Evolutionary conservation across 2,888 invertebrate species (phyloP), one percentile per base, ranked within the genome.

Genomic region (Ernsta delagoae): DNA sequence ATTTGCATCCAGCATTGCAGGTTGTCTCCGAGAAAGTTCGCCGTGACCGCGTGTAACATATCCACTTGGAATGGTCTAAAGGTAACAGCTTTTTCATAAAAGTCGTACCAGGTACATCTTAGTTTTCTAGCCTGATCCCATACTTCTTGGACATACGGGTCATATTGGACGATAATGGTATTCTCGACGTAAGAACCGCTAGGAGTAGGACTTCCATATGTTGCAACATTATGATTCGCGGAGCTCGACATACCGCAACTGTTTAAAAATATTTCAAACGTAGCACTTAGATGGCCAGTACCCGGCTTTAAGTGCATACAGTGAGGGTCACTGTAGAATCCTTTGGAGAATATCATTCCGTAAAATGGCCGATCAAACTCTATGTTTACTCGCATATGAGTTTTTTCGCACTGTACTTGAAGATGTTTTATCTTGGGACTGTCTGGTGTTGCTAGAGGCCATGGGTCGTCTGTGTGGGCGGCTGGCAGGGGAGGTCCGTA

Each of bases 1-100:
- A 98, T 98, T 89, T 98, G 98, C 98, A 98, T 98, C 98, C 98
- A 98, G 90, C 98, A 98, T 85, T 98, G 98, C 78, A 98, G 93
- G 92, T 98, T 98, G 89, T 98, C 98, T 39, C 98, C 98, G 78
- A 98, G 95, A 95, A 98, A 98, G 94, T 98, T 98, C 61, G 98
- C 98, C 0, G 98, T 98, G 59, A 98, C 98, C 0, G 98, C 98
- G 85, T 98, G 98, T 77, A 98, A 88, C 98, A 98, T 98, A 86
- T 98, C 98, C 48, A 98, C 98, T 94, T 98, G 98, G 96, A 98
- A 98, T 41, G 98, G 98, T 81, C 98, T 94, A 94, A 98, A 98
- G 53, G 98, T 98, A 69, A 98, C 98, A 1, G 98, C 97, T 88
- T 98, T 98, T 87, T 98, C 98, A 87, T 98, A 98, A 90, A 97